Percentiles rank a stretch among this genome's conserved stretches.
These are phyloP conservation scores for Sarcophaga rosellei DNA, from an alignment of 2,888 invertebrate genomes.

Conservation along the genomic window DNA sequence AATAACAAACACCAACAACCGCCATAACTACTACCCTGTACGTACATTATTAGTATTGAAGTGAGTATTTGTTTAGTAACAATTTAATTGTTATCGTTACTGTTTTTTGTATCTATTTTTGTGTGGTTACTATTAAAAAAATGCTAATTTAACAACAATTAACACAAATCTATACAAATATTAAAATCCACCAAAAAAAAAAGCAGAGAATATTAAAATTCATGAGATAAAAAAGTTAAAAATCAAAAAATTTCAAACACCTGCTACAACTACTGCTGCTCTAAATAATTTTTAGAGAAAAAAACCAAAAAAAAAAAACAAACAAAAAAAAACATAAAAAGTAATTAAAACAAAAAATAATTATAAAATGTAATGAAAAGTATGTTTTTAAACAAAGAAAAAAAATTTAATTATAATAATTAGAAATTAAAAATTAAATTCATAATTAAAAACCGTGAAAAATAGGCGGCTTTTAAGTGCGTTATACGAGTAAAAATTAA, in stretches of 20 bases:
- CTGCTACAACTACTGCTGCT: slow-evolving; percentile 39
- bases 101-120: background rate
- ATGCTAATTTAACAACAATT: slow-evolving; percentile 67
- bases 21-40: background rate
- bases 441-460: too few relatives aligned
- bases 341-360: background rate
- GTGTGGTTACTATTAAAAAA: slow-evolving; percentile 40
- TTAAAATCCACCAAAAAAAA: background rate
- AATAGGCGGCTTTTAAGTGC: too few relatives aligned
- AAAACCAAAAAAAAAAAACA: background rate
- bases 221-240: slow-evolving; percentile 13
- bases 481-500: too few relatives aligned
- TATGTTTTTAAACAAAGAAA: slow-evolving; percentile 5
- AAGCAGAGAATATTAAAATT: slow-evolving; percentile 11
- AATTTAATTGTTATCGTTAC: slow-evolving; percentile 24
- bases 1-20: slow-evolving; percentile 15
- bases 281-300: slow-evolving; percentile 10
- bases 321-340: background rate
- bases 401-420: background rate
- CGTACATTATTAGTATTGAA: slow-evolving; percentile 8
- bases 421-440: too few relatives aligned
- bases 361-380: slow-evolving; percentile 16
- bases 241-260: slow-evolving; percentile 46
- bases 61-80: slow-evolving; percentile 7
- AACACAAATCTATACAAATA: slow-evolving; percentile 55